Percentiles rank a stretch among this genome's conserved stretches.
Conservation (phyloP, 2,113 vertebrate species). For the Corythoichthys haematopterus region DNA sequence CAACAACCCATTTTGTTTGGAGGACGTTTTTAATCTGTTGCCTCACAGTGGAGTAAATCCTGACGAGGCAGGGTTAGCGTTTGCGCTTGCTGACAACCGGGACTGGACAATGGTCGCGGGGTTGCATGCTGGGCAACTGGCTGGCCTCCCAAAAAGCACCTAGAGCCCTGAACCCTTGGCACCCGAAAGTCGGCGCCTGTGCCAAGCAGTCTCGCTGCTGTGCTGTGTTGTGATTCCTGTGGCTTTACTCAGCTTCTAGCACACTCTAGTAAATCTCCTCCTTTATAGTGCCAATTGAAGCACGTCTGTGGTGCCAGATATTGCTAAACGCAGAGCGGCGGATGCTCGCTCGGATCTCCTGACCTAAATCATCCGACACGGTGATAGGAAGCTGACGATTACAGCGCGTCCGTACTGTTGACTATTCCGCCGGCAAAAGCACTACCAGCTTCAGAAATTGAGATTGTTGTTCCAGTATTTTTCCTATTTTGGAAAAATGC, state of each 20-base stretch:
- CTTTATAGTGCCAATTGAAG: neutral
- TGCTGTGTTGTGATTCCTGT: constrained; percentile 3
- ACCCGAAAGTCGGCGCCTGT: constrained; percentile 2
- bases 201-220: constrained; percentile 16
- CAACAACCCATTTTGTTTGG: constrained; percentile 1
- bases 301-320: neutral
- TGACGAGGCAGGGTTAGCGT: constrained; percentile 17
- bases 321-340: neutral
- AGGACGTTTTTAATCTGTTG: constrained; percentile 20
- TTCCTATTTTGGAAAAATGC: too few relatives aligned
- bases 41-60: constrained; percentile 13
- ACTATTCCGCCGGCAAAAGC: neutral
- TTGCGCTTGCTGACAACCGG: constrained; percentile 23
- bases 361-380: constrained; percentile 8
- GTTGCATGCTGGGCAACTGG: constrained; percentile 34
- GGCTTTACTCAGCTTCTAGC: constrained; percentile 7
- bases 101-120: constrained; percentile 19
- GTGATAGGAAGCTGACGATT: constrained; percentile 3
- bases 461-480: too few relatives aligned
- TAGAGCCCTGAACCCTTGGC: constrained; percentile 39
- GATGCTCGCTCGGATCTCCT: constrained; percentile 3
- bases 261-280: constrained; percentile 7
- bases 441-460: neutral
- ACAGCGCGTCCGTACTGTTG: neutral
- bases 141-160: constrained; percentile 32